These are phyloP conservation scores for Teleiodes luculella DNA, from an alignment of 2,888 invertebrate species.

Conservation along the genomic window DNA sequence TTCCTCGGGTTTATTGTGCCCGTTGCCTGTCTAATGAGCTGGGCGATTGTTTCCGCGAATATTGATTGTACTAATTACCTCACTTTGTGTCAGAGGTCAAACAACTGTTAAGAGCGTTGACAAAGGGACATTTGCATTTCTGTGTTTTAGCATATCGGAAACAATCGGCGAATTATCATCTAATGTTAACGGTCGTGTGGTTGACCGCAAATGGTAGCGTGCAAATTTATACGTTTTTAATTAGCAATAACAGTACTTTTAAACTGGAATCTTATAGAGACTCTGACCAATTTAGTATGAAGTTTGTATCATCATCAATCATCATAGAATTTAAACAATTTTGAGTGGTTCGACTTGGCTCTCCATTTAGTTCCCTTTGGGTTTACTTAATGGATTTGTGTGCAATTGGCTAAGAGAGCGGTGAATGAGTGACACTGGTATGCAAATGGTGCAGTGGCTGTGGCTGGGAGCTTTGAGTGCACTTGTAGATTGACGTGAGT, in stretches of 20 bases:
- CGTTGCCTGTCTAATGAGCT: slow-evolving; percentile 22
- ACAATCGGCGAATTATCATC: slow-evolving; percentile 65
- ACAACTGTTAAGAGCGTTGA: slow-evolving; percentile 52
- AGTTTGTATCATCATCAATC: no score
- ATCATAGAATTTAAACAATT: no score
- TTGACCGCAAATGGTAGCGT: slow-evolving; percentile 44
- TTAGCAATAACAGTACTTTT: slow-evolving; percentile 2
- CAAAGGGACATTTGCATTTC: slow-evolving; percentile 70
- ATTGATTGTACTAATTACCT: slow-evolving; percentile 46
- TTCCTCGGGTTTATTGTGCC: slow-evolving; percentile 39
- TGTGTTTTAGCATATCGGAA: slow-evolving; percentile 45
- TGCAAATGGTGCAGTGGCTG: slow-evolving; percentile 57
- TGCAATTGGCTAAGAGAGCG: not conserved
- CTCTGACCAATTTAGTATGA: not conserved
- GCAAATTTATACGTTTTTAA: slow-evolving; percentile 5
- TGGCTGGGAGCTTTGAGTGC: slow-evolving; percentile 46
- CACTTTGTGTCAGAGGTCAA: slow-evolving; percentile 53
- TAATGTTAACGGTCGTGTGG: slow-evolving; percentile 60
- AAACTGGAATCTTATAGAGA: not conserved
- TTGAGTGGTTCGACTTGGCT: no score
- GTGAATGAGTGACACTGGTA: slow-evolving; percentile 47
- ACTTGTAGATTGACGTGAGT: slow-evolving; percentile 45
- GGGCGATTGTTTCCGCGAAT: slow-evolving; percentile 47
- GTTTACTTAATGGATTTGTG: not conserved
- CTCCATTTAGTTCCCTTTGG: no score